These are phyloP conservation scores for Ciconia nigra DNA, from an alignment of 2,797 vertebrate genomes.

Conservation along the genomic window DNA sequence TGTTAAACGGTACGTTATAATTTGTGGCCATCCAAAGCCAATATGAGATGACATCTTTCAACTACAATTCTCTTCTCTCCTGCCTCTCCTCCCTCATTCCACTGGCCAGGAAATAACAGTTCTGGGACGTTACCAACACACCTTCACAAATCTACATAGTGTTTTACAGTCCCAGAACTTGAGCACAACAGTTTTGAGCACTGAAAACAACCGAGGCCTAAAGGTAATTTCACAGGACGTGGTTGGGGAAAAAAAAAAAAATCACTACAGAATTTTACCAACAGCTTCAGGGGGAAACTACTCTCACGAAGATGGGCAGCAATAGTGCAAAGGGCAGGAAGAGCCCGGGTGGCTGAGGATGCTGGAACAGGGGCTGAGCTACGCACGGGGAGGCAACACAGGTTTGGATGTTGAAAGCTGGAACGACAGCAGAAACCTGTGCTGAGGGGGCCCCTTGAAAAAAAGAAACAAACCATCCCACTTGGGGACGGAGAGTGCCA, in stretches of 20 bases:
- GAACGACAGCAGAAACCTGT: neutral
- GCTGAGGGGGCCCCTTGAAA: neutral
- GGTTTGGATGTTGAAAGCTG: neutral
- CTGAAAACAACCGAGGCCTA: neutral
- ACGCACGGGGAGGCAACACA: rapidly evolving
- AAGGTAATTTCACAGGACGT: neutral
- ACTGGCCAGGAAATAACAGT: neutral
- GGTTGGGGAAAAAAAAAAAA: neutral
- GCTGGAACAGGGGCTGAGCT: neutral
- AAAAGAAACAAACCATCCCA: neutral
- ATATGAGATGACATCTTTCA: neutral
- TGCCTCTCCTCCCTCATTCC: neutral
- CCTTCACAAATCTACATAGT: neutral
- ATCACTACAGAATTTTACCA: neutral
- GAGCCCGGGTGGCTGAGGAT: neutral
- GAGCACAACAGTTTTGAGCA: neutral
- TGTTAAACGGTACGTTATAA: neutral
- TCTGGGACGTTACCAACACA: neutral
- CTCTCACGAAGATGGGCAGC: neutral
- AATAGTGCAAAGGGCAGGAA: neutral
- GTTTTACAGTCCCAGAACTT: neutral
- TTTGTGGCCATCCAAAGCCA: neutral
- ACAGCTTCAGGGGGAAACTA: neutral
- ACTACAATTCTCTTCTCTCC: neutral
- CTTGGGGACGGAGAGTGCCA: neutral